Conservation (phyloP, 2,888 invertebrate genomes). For the Pachliopta kotzebuea region DNA sequence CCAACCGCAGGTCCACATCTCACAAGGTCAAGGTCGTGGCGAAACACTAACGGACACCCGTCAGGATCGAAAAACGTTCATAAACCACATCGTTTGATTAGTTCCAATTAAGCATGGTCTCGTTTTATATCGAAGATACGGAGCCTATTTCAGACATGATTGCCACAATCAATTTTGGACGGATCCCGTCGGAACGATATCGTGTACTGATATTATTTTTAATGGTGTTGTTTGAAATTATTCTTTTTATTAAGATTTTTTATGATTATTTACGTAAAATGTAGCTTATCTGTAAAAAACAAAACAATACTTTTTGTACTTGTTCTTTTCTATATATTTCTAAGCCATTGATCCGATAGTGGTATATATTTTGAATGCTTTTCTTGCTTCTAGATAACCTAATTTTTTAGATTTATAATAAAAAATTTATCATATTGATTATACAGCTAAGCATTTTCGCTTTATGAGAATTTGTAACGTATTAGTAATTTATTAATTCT, state of each 20-base stretch:
- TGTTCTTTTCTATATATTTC: too few species aligned
- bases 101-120: conserved; percentile 70
- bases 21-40: conserved; percentile 56
- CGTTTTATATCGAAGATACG: conserved; percentile 55
- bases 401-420: too few species aligned
- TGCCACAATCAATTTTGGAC: conserved; percentile 51
- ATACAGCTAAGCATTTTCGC: too few species aligned
- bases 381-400: too few species aligned
- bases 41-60: conserved; percentile 40
- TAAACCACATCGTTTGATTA: conserved; percentile 75
- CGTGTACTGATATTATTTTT: conserved; percentile 6
- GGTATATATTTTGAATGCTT: too few species aligned
- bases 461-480: too few species aligned
- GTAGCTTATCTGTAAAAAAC: too few species aligned
- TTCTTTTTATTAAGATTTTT: background rate
- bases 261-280: background rate
- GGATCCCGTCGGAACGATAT: conserved; percentile 7
- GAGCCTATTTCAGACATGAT: conserved; percentile 47
- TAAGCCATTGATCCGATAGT: too few species aligned
- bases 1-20: conserved; percentile 37
- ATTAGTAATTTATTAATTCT: too few species aligned
- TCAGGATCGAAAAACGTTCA: conserved; percentile 52
- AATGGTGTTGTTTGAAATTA: conserved; percentile 5
- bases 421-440: too few species aligned
- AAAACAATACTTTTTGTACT: too few species aligned